These are phyloP conservation scores for Tauraco hartlaubi DNA, from an alignment of 2,797 vertebrate species.

Conservation along the genomic window DNA sequence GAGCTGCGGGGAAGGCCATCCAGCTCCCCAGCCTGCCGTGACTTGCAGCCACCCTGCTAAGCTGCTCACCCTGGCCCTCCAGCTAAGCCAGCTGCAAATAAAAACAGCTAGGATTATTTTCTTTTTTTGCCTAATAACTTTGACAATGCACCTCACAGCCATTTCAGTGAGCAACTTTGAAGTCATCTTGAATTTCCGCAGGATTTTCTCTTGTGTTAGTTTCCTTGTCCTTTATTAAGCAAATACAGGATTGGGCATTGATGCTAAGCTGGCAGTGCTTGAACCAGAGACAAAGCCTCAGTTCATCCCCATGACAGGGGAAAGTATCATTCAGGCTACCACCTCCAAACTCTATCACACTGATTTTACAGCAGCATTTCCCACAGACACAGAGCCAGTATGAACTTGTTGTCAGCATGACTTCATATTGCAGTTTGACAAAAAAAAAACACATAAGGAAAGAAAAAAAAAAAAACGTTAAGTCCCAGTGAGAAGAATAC, in stretches of 20 bases:
- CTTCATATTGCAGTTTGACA: background rate
- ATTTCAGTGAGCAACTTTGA: conserved; percentile 16
- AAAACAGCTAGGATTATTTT: conserved; percentile 24
- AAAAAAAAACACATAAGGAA: background rate
- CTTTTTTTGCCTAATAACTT: background rate
- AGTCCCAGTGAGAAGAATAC: background rate
- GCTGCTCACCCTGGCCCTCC: background rate
- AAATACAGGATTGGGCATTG: background rate
- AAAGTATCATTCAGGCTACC: background rate
- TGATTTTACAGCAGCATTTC: background rate
- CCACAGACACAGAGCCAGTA: background rate
- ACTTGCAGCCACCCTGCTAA: background rate
- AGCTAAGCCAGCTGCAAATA: conserved; percentile 32
- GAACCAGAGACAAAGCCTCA: background rate
- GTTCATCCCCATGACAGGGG: background rate
- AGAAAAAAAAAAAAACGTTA: background rate
- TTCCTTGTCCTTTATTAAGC: background rate
- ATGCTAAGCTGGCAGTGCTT: conserved; percentile 15
- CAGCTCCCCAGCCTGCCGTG: background rate
- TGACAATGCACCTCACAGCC: background rate
- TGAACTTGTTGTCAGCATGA: background rate
- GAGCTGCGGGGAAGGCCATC: background rate
- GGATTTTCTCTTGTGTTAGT: conserved; percentile 33
- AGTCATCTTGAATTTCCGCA: conserved; percentile 15
- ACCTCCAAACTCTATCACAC: background rate